Conservation (phyloP, 2,888 invertebrate species). For the Chrysodeixis includens region DNA sequence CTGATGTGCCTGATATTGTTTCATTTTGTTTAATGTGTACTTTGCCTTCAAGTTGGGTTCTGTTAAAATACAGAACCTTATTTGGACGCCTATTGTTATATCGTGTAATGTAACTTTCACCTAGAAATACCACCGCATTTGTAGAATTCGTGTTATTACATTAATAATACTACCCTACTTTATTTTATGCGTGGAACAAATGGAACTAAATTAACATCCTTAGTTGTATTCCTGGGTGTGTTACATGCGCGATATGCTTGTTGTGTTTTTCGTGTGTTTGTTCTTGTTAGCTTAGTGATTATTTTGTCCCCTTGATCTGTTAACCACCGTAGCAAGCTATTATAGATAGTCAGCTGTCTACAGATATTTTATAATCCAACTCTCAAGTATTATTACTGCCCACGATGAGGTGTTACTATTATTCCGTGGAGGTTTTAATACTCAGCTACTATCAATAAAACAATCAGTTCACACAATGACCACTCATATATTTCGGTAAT, state of each 20-base stretch:
- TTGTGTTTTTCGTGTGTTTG: background rate
- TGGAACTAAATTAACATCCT: background rate
- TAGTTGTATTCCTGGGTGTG: conserved; percentile 4
- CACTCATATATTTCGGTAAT: conserved; percentile 32
- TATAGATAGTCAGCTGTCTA: background rate
- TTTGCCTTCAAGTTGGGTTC: conserved; percentile 72
- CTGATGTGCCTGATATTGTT: conserved; percentile 77
- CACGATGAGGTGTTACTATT: background rate
- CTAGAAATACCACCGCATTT: background rate
- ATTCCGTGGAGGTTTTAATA: background rate
- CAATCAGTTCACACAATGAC: conserved; percentile 18
- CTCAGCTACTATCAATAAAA: background rate
- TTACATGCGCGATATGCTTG: conserved; percentile 41
- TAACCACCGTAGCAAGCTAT: conserved; percentile 20
- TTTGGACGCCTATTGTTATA: conserved; percentile 61
- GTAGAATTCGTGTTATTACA: conserved; percentile 21
- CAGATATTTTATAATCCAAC: background rate
- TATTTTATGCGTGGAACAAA: background rate
- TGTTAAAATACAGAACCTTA: conserved; percentile 62
- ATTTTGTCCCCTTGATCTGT: conserved; percentile 67
- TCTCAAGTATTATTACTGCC: background rate
- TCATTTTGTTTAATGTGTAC: conserved; percentile 58
- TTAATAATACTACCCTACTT: conserved; percentile 29
- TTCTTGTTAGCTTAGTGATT: conserved; percentile 62
- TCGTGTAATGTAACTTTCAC: conserved; percentile 31